Evolutionary conservation across 30 jellyfish, hydroid and myxozoan genomes (phyloP).

Genomic region (Aurelia aurita): DNA sequence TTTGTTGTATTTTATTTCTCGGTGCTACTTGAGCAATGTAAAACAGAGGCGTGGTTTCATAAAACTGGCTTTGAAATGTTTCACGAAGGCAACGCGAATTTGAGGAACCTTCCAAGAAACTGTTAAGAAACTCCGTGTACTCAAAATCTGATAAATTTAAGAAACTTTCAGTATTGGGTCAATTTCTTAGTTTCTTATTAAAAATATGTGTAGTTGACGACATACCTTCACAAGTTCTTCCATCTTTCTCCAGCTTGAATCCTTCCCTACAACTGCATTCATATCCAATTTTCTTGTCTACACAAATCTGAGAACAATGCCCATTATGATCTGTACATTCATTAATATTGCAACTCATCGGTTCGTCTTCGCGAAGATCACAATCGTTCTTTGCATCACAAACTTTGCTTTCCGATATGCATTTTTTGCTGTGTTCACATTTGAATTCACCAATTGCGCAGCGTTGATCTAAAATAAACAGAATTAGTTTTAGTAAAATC

Average conservation of each 20-base stretch:
- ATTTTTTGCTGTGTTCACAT: constrained; percentile 61
- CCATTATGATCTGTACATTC: constrained; percentile 77
- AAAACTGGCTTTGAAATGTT: no score
- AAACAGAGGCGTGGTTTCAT: no score
- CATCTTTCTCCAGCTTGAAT: constrained; percentile 56
- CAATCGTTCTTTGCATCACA: constrained; percentile 78
- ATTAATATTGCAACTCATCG: constrained; percentile 69
- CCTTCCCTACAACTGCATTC: constrained; percentile 76
- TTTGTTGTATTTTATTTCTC: no score
- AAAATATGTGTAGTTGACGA: no score
- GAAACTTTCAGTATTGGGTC: no score
- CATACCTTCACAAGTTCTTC: constrained; percentile 75
- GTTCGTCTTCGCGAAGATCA: constrained; percentile 71
- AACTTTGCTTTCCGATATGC: constrained; percentile 65
- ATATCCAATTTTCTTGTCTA: constrained; percentile 71
- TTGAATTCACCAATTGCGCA: constrained; percentile 47
- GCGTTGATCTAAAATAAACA: not conserved
- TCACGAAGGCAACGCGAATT: no score
- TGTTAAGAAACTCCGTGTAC: no score
- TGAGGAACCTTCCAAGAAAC: no score
- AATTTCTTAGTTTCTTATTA: no score
- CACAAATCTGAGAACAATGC: constrained; percentile 79
- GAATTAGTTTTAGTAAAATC: no score
- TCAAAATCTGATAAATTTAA: no score
- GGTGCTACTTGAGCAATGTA: no score